Evolutionary conservation across 2,888 invertebrate species (phyloP).

Genomic region (Tipula vernalis): DNA sequence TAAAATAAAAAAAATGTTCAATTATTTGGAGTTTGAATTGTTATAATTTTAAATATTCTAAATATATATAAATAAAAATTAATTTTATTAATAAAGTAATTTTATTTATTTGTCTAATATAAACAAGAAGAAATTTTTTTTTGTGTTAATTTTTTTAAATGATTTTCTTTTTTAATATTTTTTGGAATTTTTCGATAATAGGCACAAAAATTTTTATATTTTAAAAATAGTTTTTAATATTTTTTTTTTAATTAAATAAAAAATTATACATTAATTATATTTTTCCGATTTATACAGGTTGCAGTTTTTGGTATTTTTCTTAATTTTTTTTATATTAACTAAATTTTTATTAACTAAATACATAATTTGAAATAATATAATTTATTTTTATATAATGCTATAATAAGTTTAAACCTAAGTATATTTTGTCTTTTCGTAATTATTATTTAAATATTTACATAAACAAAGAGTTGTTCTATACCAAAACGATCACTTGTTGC

Average conservation of each 20-base stretch:
- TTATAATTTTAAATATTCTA: not conserved
- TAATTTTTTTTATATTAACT: not conserved
- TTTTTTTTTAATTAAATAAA: not conserved
- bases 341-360: not conserved
- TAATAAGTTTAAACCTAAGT: not conserved
- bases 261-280: not conserved
- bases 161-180: not conserved
- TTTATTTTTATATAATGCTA: not conserved
- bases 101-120: not conserved
- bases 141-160: not conserved
- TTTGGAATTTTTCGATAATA: conserved; percentile 4
- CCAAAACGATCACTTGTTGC: too few species aligned
- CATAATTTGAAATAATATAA: not conserved
- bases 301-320: not conserved
- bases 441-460: not conserved
- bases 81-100: not conserved
- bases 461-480: not conserved
- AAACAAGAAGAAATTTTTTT: not conserved
- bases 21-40: not conserved
- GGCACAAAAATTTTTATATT: conserved; percentile 4
- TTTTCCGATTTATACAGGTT: not conserved
- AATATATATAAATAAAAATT: not conserved
- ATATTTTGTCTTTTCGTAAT: not conserved
- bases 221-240: not conserved
- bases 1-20: not conserved